Base-by-base conservation (phyloP, 2,113 vertebrate species). In the Neotragus moschatus region DNA sequence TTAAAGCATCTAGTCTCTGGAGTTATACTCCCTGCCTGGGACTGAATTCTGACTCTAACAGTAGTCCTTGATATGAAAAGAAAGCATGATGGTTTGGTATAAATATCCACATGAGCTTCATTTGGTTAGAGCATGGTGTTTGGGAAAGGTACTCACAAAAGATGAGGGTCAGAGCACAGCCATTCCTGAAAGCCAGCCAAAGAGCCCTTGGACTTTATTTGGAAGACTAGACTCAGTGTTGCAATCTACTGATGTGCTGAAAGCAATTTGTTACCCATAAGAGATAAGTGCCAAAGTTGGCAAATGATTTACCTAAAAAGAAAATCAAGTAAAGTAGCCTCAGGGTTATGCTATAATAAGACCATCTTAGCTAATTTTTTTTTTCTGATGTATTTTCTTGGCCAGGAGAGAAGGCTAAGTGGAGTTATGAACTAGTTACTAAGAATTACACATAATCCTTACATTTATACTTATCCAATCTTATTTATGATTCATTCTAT, bases 291-390 rank as follows among this genome's bases (percentile, higher is more conserved):
- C n/a, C 47, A 96, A 88, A 88, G 47, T 85, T 85, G 91, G 86
- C 53, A 95, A 98, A 98, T 97, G 47, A 97, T 97, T 98, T 96
- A 97, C 86, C 66, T 84, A n/a, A 45, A 92, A 96, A 84, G 19
- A 96, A 96, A 90, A 95, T 90, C 58, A 90, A 94, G 47, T 61
- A 66, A 80, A 85, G 43, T 51, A 91, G 45, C 80, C 9, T 93
- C 58, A 92, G 26, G 47, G 33, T 98, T 96, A 94, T 90, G 36
- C 30, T 94, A 84, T 61, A 90, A 92, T 92, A 93, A 96, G 51
- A 96, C 47, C 7, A 63, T 94, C 39, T 90, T 97, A 81, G 58
- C 45, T 91, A 80, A 45, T 81, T 96, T 26, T 70, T 95, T 87
- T 90, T 43, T 75, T 75, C 8, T 17, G 25, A 63, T 90, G 17